Conservation (phyloP, 2,113 vertebrate genomes). For the Garra rufa region DNA sequence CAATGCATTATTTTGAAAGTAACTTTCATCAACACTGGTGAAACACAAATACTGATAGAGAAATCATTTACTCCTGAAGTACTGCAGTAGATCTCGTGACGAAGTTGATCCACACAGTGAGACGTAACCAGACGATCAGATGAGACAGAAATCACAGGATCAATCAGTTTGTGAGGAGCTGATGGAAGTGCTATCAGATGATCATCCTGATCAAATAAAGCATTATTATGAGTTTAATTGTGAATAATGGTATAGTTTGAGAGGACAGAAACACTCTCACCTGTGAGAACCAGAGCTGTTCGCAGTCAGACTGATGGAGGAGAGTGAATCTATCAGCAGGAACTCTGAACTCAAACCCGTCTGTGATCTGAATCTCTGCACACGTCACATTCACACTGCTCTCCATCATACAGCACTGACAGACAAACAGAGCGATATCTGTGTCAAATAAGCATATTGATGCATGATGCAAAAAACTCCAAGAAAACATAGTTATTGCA, state of each 20-base stretch:
- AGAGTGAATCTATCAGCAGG: neutral
- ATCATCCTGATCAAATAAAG: too few species aligned
- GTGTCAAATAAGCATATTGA: neutral
- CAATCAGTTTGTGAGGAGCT: too few species aligned
- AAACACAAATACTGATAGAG: too few species aligned
- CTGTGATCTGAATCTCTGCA: neutral
- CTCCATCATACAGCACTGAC: neutral
- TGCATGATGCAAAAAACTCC: too few species aligned
- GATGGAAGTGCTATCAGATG: too few species aligned
- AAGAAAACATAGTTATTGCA: too few species aligned
- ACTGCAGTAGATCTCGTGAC: neutral
- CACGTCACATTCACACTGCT: neutral
- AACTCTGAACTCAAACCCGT: conserved; percentile 1
- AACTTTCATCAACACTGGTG: too few species aligned
- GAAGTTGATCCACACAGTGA: neutral
- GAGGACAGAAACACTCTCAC: neutral
- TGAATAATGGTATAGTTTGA: too few species aligned
- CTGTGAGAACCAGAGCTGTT: neutral
- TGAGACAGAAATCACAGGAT: neutral
- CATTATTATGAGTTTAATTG: too few species aligned
- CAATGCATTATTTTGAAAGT: too few species aligned
- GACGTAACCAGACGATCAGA: neutral
- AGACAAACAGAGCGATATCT: neutral
- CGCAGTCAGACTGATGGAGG: neutral
- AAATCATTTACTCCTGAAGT: neutral